Evolutionary conservation across 2,797 vertebrate genomes (phyloP), one percentile per base, ranked within the genome.

Genomic region (Remorina albescens): DNA sequence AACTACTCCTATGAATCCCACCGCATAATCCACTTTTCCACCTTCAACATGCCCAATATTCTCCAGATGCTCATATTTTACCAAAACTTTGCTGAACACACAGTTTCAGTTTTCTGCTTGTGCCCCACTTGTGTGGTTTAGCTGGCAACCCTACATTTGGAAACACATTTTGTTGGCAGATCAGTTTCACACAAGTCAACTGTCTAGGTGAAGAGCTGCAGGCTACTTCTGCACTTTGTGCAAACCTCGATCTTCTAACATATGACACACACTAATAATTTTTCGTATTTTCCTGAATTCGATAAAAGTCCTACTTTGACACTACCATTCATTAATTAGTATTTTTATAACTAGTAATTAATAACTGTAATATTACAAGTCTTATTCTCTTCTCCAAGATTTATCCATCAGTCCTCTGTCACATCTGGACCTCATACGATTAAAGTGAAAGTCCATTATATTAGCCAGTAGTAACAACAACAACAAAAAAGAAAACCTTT

Each of bases 21-120:
- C 57, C 57, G 62, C 53, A 55, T 68, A 71, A 72, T 55, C 60
- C 49, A 65, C 50, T 49, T 41, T 44, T 21, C 41, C 1, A 10
- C 49, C 47, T 36, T 18, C 62, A 67, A 25, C 51, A 50, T 46
- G 55, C 15, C 46, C 32, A 55, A 44, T 49, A 30, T 42, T 1
- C 46, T 18, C 56, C 60, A 47, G 34, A 36, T 50, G 18, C 56
- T 32, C 26, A 1, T 1, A 50, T 25, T 56, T 28, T 6, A 53
- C 57, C 28, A 63, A 10, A 39, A 19, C 0, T 42, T 62, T 39
- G 12, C 39, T 73, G 60, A 49, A 69, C 49, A 51, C 28, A 44
- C 54, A 71, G 49, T 39, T 50, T 61, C 42, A 69, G 51, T 69
- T 70, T 53, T 51, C 34, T 51, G 51, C 47, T 30, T 44, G 26